phyloP scores from a whole-genome alignment of 2,888 invertebrate genomes.

The Tiliacea citrago region DNA sequence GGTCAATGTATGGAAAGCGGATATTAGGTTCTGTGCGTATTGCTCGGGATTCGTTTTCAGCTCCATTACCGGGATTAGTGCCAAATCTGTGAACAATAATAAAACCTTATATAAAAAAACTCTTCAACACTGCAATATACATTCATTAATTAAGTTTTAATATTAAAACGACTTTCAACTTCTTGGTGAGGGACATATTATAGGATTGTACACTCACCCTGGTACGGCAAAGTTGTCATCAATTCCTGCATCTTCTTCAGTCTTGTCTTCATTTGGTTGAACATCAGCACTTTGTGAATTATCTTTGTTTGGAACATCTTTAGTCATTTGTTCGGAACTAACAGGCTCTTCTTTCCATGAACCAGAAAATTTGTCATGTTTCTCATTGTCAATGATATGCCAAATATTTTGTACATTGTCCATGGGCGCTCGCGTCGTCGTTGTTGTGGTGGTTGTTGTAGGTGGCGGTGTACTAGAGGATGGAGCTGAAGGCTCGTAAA shows the following conservation, averaged over 20 bases:
- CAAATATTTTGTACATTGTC: slow-evolving; percentile 84
- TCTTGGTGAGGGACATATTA: neutral
- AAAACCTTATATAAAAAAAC: neutral
- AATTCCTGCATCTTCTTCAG: slow-evolving; percentile 63
- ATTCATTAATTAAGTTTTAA: neutral
- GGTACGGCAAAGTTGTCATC: slow-evolving; percentile 85
- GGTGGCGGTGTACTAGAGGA: slow-evolving; percentile 66
- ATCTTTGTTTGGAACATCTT: slow-evolving; percentile 53
- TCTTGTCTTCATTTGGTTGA: slow-evolving; percentile 49
- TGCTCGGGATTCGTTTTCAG: slow-evolving; percentile 87
- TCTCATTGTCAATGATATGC: slow-evolving; percentile 87
- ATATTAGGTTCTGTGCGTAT: slow-evolving; percentile 85
- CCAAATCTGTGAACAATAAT: slow-evolving; percentile 79
- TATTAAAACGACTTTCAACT: neutral
- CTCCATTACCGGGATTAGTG: slow-evolving; percentile 82
- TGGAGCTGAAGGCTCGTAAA: slow-evolving; percentile 74
- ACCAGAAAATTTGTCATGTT: slow-evolving; percentile 77
- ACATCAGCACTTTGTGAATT: slow-evolving; percentile 44
- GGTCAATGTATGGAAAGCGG: slow-evolving; percentile 85
- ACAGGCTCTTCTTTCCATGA: slow-evolving; percentile 82
- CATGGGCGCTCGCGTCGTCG: slow-evolving; percentile 61
- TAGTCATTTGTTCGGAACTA: slow-evolving; percentile 62
- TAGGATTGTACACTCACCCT: slow-evolving; percentile 76
- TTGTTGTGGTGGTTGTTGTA: slow-evolving; percentile 75
- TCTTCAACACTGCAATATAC: neutral